Percentiles rank a stretch among this genome's conserved stretches.
phyloP scores from a whole-genome alignment of 2,113 vertebrate genomes.

The Herpailurus yagouaroundi region DNA sequence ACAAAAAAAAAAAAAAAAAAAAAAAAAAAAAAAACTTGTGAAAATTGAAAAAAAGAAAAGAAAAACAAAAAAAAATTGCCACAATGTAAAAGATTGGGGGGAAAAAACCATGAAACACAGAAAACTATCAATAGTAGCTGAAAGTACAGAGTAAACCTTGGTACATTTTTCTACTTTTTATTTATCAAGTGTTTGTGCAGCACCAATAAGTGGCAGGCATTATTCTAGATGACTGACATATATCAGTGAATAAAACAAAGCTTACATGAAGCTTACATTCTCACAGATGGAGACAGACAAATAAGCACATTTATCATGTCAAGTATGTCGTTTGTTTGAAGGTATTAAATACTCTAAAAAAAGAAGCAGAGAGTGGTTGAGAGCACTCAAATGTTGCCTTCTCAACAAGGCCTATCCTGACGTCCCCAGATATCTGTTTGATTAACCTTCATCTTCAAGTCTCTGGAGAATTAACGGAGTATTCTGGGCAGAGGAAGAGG shows the following conservation, averaged over 20 bases:
- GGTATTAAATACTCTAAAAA: not conserved
- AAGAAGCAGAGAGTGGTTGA: not conserved
- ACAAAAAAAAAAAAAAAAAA: not conserved
- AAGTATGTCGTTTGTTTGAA: not conserved
- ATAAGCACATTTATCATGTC: not conserved
- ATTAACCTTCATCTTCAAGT: not conserved
- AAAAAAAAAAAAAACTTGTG: not conserved
- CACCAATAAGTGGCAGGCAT: not conserved
- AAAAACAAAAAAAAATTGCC: not conserved
- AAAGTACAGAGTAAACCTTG: not conserved
- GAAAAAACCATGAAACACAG: not conserved
- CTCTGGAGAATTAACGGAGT: not conserved
- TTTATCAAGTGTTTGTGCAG: not conserved
- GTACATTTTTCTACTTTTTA: not conserved
- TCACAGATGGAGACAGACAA: not conserved
- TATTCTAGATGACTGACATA: not conserved
- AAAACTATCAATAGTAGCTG: not conserved
- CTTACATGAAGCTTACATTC: not conserved
- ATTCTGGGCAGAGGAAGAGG: not conserved
- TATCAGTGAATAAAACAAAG: not conserved
- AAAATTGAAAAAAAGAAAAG: not conserved
- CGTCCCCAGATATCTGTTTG: not conserved
- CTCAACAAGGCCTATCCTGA: not conserved
- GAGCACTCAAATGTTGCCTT: not conserved
- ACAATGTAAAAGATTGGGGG: not conserved